Evolutionary conservation across 2,113 vertebrate genomes (phyloP).

Genomic region (Alethe diademata): DNA sequence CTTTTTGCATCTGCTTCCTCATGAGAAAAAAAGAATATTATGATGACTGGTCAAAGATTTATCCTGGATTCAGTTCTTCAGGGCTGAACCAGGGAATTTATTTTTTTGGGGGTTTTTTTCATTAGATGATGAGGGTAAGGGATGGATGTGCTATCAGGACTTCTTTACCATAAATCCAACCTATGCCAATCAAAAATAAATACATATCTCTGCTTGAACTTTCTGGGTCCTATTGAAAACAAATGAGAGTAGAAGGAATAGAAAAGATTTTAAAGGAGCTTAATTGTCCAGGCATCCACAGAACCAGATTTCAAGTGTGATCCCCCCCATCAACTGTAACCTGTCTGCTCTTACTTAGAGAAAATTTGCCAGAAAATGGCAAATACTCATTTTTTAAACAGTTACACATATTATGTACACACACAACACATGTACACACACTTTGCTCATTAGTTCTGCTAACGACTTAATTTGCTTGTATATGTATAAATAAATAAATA

Average conservation of each 20-base stretch:
- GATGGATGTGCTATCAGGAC: background rate
- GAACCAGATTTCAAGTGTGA: background rate
- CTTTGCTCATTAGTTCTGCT: background rate
- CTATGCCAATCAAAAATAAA: background rate
- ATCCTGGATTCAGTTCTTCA: background rate
- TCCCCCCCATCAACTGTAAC: background rate
- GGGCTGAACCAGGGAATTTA: background rate
- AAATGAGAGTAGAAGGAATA: background rate
- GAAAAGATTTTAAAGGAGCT: background rate
- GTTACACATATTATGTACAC: background rate
- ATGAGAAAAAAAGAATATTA: background rate
- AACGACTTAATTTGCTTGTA: background rate
- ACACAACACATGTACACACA: fast-evolving
- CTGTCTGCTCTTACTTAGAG: background rate
- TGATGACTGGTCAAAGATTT: background rate
- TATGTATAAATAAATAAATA: background rate
- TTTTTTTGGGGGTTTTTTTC: background rate
- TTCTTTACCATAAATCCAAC: background rate
- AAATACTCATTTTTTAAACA: background rate
- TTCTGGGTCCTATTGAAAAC: background rate
- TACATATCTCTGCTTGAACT: background rate
- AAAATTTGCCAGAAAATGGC: background rate
- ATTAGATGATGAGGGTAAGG: background rate
- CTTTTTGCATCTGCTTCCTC: background rate
- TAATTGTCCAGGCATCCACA: background rate